Evolutionary conservation across 2,797 vertebrate genomes (phyloP), one percentile per base, ranked within the genome.

Genomic region (Artibeus lituratus): DNA sequence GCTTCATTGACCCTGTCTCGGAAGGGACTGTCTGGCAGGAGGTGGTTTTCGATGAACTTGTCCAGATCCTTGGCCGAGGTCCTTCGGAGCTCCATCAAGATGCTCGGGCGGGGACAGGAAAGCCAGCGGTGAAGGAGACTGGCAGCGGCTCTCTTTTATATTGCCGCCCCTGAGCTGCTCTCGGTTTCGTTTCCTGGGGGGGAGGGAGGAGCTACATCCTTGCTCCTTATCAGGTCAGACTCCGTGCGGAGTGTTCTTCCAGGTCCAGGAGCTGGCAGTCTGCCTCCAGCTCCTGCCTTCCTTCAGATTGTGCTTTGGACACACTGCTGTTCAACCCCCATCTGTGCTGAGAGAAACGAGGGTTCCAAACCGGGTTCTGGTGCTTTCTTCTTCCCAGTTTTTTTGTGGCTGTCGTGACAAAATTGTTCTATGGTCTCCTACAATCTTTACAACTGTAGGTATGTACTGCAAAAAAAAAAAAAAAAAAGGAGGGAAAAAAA

Each of bases 91-190:
- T 10, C 62, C 74, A 22, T 37, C 7, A 5, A 18, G 35, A 51
- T 5, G 1, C 3, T 18, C 0, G 0, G 35, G 2, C 7, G 1
- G 49, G 10, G 21, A 2, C 29, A 5, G 32, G 26, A 26, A 22
- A 65, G 26, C 7, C n/a, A 0, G 39, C 2, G n/a, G 26, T 0
- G 4, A 14, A 0, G 0, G 12, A 26, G 18, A 7, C 10, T 1
- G 8, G 9, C 0, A 2, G 9, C 3, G 6, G 26, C 10, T 4
- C 0, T 0, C 0, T 16, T 3, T 47, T 0, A 39, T 0, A 4
- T 7, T 2, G 14, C 57, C 0, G 12, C 65, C 9, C 2, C 3
- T 26, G 24, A 37, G 24, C 12, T 37, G 12, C 65, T 4, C 0
- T 24, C 3, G 3, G 76, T 95, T 97, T 97, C 62, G 0, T 72